Base-by-base conservation (phyloP, 92 coral and sea anemone species). In the Metridium senile region DNA sequence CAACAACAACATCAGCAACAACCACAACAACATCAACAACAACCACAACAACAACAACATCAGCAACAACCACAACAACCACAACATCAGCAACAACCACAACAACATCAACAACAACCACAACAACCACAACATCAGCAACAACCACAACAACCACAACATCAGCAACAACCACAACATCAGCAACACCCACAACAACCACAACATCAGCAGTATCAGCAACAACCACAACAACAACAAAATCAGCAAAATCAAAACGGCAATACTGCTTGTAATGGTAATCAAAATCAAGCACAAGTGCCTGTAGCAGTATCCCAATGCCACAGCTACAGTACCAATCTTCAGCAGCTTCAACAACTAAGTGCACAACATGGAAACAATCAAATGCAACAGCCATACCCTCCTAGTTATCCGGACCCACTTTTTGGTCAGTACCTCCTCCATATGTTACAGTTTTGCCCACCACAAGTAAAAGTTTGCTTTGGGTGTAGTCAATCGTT, bases 401-500 rank as follows among this genome's bases (percentile, higher is more conserved):
- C 65, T 26, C 26, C 31, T 22, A 3, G 26, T 19, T 25, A 9
- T 23, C 65, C 8, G 28, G 1, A 22, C 8, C 65, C 65, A 22
- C 65, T 9, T 7, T 23, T 39, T 39, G 49, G 49, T 39, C 6
- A 13, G 8, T 39, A 39, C 13, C 6, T 39, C 8, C 49, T 54
- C 9, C 23, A 54, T 19, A 4, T 54, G n/a, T 20, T 54, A 9
- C 13, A 54, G 17, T 16, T 3, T 54, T 54, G 61, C 23, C 61
- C 61, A 21, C 6, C 61, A 10, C 23, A 54, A 54, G 65, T 59
- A 11, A n/a, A 9, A 1, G 9, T 16, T 7, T 77, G 82, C 27
- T 65, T 20, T 47, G 82, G 82, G 33, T 77, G 82, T 45, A 32
- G 62, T 7, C 32, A 65, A 21, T 9, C 74, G 11, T 11, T 77